Evolutionary conservation across 2,797 vertebrate species (phyloP).

Genomic region (Bovichtus variegatus): DNA sequence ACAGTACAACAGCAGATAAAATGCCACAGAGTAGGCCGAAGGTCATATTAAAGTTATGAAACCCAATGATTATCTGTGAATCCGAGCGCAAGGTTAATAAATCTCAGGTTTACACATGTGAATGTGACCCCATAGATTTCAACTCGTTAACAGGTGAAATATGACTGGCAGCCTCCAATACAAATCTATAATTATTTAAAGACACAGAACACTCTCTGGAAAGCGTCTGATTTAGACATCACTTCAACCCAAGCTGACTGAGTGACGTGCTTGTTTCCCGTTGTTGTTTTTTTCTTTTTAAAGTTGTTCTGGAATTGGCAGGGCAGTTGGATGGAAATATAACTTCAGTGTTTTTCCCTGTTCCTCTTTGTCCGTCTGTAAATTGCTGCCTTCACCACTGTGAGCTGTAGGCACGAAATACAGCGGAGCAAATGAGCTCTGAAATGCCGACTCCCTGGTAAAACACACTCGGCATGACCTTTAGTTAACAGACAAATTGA

Average conservation of each 20-base stretch:
- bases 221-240: not conserved
- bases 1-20: too few species aligned
- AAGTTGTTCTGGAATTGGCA: slow-evolving; percentile 7
- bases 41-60: too few species aligned
- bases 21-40: too few species aligned
- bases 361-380: slow-evolving; percentile 31
- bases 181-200: not conserved
- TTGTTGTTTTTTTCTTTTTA: not conserved
- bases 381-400: slow-evolving; percentile 45
- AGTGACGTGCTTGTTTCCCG: not conserved
- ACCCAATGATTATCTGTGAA: too few species aligned
- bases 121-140: too few species aligned
- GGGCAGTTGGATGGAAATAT: slow-evolving; percentile 18
- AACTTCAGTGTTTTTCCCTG: not conserved
- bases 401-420: slow-evolving; percentile 40
- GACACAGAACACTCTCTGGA: not conserved
- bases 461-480: slow-evolving; percentile 71
- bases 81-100: too few species aligned
- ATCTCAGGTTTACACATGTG: too few species aligned
- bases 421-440: slow-evolving; percentile 65
- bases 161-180: not conserved
- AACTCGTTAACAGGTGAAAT: not conserved
- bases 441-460: slow-evolving; percentile 59
- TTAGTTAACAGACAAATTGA: slow-evolving; percentile 74
- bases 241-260: not conserved